Evolutionary conservation across 2,888 invertebrate species (phyloP), one percentile per base, ranked within the genome.

Genomic region (Geotrupes spiniger): DNA sequence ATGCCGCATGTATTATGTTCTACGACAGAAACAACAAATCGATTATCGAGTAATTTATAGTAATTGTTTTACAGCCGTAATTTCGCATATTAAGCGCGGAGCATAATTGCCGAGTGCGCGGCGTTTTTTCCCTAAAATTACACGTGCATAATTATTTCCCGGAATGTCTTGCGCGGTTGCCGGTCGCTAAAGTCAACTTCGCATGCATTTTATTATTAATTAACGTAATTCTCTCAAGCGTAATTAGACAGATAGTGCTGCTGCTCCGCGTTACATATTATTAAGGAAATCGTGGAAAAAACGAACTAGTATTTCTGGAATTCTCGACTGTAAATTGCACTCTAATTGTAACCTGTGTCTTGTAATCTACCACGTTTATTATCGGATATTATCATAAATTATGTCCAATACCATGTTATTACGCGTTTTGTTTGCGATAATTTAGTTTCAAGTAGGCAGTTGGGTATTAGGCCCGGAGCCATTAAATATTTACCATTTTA

Each of bases 311-410:
- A 49, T 42, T 31, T 46, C 31, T 42, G 40, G 52, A 52, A 52
- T 52, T 16, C 43, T 38, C 42, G 52, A 49, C 49, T 46, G 46
- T 50, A 52, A 50, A 52, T 52, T 50, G 43, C 46, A 25, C 43
- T 14, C 36, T 50, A 52, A 50, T 52, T 50, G 42, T 45, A 38
- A 25, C 40, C 40, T 33, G 36, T 48, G 42, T 47, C 46, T 25
- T 47, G 40, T 51, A 51, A 51, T 51, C 46, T 46, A 42, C 51
- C 46, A 47, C 51, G 46, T 51, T 47, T 42, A 51, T 51, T 51
- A 51, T 51, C 46, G 46, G 39, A 51, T 51, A 51, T 51, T 51
- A 51, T 51, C 46, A 46, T 51, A 47, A 51, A 51, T 51, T 51
- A 42, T 47, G 46, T 46, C 43, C 42, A 43, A 42, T 47, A 51